Evolutionary conservation across 2,113 vertebrate species (phyloP).

Genomic region (Ardeotis arabs): DNA sequence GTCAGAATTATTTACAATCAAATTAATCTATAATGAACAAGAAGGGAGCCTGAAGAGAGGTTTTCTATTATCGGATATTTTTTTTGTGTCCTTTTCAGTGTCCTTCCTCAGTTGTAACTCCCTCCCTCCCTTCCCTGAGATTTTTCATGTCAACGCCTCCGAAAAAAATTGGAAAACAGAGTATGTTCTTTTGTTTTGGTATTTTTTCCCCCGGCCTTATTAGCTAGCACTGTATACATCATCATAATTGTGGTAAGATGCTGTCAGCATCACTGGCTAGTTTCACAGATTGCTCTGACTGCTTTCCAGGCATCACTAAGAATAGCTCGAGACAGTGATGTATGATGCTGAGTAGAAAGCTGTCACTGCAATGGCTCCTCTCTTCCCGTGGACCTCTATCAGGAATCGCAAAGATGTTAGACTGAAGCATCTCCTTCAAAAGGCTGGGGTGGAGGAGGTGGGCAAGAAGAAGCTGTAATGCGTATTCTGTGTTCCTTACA

Average conservation of each 20-base stretch:
- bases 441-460: neutral
- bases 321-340: slow-evolving; percentile 51
- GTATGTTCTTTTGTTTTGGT: neutral
- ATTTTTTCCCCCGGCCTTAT: neutral
- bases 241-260: slow-evolving; percentile 45
- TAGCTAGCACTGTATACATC: slow-evolving; percentile 16
- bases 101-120: neutral
- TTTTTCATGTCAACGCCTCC: neutral
- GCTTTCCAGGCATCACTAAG: slow-evolving; percentile 56
- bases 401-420: neutral
- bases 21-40: slow-evolving; percentile 47
- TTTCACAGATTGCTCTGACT: slow-evolving; percentile 50
- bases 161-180: neutral
- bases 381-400: neutral
- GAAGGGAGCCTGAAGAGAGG: neutral
- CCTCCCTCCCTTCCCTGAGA: neutral
- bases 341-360: neutral
- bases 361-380: neutral
- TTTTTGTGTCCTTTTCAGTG: neutral
- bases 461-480: neutral
- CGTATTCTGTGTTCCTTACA: neutral
- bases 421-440: neutral
- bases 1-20: slow-evolving; percentile 14
- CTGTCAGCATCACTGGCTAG: slow-evolving; percentile 42
- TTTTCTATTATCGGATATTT: neutral